Evolutionary conservation across 1,140 invertebrate genomes (phyloP), one percentile per base, ranked within the genome.

Genomic region (Drosophila lowei): DNA sequence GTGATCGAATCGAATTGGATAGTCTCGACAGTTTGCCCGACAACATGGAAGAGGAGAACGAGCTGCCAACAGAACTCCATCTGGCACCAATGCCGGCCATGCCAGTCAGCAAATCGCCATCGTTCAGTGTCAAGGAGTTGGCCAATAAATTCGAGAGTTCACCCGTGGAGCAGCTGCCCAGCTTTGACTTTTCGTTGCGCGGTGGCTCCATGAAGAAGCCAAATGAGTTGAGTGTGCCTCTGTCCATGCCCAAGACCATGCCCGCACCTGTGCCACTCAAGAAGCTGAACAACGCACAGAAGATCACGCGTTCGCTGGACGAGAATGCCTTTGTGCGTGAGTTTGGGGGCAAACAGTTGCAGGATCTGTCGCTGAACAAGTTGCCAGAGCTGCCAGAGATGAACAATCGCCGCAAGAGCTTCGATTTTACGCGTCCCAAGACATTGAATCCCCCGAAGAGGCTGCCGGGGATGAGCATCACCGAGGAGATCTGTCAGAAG

Each of bases 221-320:
- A 2, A 88, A 90, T 34, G 78, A 89, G 30, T 34, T 89, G 3
- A 77, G 50, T n/a, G 50, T 89, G 16, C 62, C 72, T 0, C 38
- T 44, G 28, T 28, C 65, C 1, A 62, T 65, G 7, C 62, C 79
- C n/a, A 67, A 71, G 28, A 21, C 53, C 1, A 72, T 68, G 57
- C 49, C 81, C n/a, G 57, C 50, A 16, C 77, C 79, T 2, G 73
- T 70, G 58, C 92, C 15, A 84, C 72, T 90, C 1, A 88, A 90
- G 59, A 90, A 91, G 47, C 64, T 93, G 1, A 93, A 94, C 0
- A 93, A 94, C 63, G 93, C 94, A 6, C 92, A 93, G 8, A 92
- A 94, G 18, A 94, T 95, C 44, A 91, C 95, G 1, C 92, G 95
- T 2, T 96, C 95, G 2, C 77, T 96, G 23, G 95, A 96, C 86